Evolutionary conservation across 2,888 invertebrate species (phyloP).

Genomic region (Ptilodon capucinus): DNA sequence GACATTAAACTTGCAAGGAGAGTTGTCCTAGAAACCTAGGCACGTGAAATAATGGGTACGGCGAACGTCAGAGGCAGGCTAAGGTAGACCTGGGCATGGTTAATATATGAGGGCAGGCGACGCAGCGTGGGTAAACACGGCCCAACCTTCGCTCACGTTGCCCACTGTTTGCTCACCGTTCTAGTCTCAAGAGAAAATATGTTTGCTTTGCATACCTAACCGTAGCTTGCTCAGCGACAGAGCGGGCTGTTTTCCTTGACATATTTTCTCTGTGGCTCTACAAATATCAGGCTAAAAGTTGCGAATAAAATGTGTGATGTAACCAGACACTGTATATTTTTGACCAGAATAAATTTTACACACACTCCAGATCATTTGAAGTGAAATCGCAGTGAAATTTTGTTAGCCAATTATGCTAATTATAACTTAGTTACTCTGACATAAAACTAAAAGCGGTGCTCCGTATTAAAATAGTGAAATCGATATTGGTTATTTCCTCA

Average conservation of each 20-base stretch:
- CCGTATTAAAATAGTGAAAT: too few species aligned
- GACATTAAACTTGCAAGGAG: constrained; percentile 43
- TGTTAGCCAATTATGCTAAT: not conserved
- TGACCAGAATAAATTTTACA: too few species aligned
- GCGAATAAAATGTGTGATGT: constrained; percentile 14
- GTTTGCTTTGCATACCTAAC: constrained; percentile 79
- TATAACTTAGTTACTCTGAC: not conserved
- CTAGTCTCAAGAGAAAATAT: constrained; percentile 81
- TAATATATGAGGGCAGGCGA: constrained; percentile 81
- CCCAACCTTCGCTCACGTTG: constrained; percentile 73
- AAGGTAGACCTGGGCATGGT: constrained; percentile 72
- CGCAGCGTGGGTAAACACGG: constrained; percentile 76
- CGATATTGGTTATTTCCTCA: not conserved
- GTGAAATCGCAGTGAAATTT: too few species aligned
- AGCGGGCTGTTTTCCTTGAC: constrained; percentile 68
- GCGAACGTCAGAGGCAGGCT: constrained; percentile 46
- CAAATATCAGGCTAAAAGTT: constrained; percentile 48
- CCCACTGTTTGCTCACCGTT: constrained; percentile 76
- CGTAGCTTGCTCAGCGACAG: constrained; percentile 55
- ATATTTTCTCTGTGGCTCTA: constrained; percentile 64
- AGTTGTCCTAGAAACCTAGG: constrained; percentile 40
- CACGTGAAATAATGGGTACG: constrained; percentile 32
- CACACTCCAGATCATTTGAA: too few species aligned
- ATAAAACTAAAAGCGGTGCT: too few species aligned
- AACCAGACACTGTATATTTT: too few species aligned